Evolutionary conservation across 2,888 invertebrate species (phyloP).

Genomic region (Homarus gammarus): DNA sequence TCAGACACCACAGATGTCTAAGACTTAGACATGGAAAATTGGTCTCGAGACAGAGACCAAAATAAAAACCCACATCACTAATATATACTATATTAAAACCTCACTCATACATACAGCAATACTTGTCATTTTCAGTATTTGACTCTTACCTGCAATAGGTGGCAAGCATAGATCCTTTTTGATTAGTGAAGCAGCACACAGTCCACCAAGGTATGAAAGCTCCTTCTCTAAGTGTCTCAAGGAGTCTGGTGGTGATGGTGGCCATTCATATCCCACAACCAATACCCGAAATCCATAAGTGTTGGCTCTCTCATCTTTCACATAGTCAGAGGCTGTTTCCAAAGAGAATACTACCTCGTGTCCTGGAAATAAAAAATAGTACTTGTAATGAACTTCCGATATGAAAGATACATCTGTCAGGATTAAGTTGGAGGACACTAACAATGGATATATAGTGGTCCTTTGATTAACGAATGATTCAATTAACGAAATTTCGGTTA

Average conservation of each 20-base stretch:
- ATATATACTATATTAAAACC: too few species aligned
- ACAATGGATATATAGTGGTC: too few species aligned
- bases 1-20: too few species aligned
- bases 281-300: constrained; percentile 91
- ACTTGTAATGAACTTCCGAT: background rate
- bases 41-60: too few species aligned
- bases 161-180: constrained; percentile 88
- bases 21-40: too few species aligned
- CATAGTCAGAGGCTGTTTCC: constrained; percentile 96
- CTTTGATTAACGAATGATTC: too few species aligned
- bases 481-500: too few species aligned
- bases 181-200: constrained; percentile 93
- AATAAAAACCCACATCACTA: too few species aligned
- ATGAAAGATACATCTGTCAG: too few species aligned
- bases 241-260: constrained; percentile 80
- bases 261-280: constrained; percentile 86
- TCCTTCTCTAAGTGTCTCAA: constrained; percentile 92
- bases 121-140: constrained; percentile 17
- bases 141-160: constrained; percentile 77
- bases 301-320: constrained; percentile 91
- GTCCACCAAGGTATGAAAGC: constrained; percentile 92
- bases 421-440: too few species aligned
- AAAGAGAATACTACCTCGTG: constrained; percentile 96
- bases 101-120: too few species aligned
- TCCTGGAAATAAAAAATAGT: constrained; percentile 81